A percentile compares a stretch with the other conserved stretches of the same genome.
Evolutionary conservation across 2,113 vertebrate species (phyloP).

Genomic region (Smithornis capensis): DNA sequence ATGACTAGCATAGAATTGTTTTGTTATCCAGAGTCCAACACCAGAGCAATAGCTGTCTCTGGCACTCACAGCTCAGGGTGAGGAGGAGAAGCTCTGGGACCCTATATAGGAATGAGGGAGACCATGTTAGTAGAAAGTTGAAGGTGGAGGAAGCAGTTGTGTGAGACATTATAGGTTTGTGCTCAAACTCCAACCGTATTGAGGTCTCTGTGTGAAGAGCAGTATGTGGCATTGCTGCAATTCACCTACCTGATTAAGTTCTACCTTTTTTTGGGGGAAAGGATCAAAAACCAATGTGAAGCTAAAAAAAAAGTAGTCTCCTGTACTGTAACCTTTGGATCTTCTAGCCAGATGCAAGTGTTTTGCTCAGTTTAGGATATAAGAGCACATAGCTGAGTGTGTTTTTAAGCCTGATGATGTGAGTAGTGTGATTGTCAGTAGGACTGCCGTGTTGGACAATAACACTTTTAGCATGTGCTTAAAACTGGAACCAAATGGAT

Average conservation of each 20-base stretch:
- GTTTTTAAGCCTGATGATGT: not conserved
- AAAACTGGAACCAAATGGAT: not conserved
- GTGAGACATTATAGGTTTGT: not conserved
- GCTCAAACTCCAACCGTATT: not conserved
- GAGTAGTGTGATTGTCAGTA: not conserved
- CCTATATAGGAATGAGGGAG: accelerated
- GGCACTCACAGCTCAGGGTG: not conserved
- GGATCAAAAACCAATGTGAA: not conserved
- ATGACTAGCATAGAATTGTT: not conserved
- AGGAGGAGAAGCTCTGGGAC: not conserved
- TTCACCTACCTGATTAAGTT: not conserved
- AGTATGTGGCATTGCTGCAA: not conserved
- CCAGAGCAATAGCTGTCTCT: not conserved
- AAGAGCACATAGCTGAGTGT: accelerated
- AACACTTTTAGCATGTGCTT: not conserved
- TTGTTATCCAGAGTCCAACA: not conserved
- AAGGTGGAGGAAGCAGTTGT: not conserved
- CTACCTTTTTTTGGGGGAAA: too few relatives aligned
- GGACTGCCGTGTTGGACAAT: not conserved
- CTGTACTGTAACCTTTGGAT: not conserved
- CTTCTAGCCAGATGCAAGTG: not conserved
- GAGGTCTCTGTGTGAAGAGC: not conserved
- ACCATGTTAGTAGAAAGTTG: accelerated
- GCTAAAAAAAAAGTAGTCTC: not conserved
- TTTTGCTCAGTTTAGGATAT: not conserved